Percentiles rank a stretch among this genome's conserved stretches.
Conservation (phyloP, 2,888 invertebrate genomes). For the Synergus laeviventris region DNA sequence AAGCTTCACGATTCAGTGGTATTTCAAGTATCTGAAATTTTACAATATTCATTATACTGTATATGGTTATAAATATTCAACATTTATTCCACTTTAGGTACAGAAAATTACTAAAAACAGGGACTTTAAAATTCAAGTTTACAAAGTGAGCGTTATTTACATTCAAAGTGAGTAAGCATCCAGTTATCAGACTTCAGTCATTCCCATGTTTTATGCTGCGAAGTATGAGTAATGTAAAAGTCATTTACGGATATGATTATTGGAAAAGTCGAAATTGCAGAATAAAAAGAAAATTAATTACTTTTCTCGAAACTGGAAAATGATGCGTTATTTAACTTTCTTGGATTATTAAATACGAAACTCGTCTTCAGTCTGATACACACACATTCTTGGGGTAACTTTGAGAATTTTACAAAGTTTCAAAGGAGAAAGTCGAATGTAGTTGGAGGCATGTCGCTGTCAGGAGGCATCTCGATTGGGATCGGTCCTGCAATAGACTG, state of each 20-base stretch:
- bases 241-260: too few species aligned
- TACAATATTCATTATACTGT: not conserved
- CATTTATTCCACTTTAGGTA: not conserved
- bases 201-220: too few species aligned
- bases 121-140: too few species aligned
- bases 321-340: not conserved
- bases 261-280: not conserved
- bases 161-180: too few species aligned
- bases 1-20: not conserved
- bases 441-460: slow-evolving; percentile 51
- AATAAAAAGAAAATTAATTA: not conserved
- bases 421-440: slow-evolving; percentile 47
- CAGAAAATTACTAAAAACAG: too few species aligned
- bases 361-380: slow-evolving; percentile 9
- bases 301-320: not conserved
- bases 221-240: too few species aligned
- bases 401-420: slow-evolving; percentile 40
- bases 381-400: slow-evolving; percentile 44
- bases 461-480: slow-evolving; percentile 51
- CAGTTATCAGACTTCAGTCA: too few species aligned
- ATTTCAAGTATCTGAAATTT: not conserved
- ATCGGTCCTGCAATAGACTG: slow-evolving; percentile 70
- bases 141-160: too few species aligned
- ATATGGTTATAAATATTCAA: not conserved
- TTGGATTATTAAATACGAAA: not conserved